Conservation (phyloP, 2,113 vertebrate genomes). For the Pygoscelis adeliae region DNA sequence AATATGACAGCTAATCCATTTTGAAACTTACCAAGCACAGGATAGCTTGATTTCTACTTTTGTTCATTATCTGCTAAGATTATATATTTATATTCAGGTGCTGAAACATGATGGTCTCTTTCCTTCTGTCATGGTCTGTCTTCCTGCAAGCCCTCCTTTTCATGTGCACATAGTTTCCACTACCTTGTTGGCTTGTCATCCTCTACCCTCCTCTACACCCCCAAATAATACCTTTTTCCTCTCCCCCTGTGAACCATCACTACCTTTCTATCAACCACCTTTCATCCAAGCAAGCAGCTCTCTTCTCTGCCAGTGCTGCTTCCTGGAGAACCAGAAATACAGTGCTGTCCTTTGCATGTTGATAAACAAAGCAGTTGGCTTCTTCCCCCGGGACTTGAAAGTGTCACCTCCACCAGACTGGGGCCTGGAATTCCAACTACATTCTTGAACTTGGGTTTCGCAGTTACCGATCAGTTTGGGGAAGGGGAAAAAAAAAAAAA, state of each 20-base stretch:
- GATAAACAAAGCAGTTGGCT: conserved; percentile 71
- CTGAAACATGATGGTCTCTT: background rate
- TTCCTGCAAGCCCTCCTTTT: background rate
- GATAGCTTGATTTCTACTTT: conserved; percentile 42
- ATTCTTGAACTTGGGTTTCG: conserved; percentile 56
- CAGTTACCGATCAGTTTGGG: conserved; percentile 25
- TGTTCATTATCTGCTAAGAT: background rate
- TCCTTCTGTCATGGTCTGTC: background rate
- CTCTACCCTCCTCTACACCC: background rate
- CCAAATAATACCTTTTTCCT: background rate
- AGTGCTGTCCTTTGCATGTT: conserved; percentile 35
- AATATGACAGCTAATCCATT: background rate
- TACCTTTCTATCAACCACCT: conserved; percentile 29
- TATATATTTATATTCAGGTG: background rate
- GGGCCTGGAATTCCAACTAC: conserved; percentile 51
- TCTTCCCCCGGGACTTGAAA: conserved; percentile 42
- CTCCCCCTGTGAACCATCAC: background rate
- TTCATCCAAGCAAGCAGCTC: background rate
- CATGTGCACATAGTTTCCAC: background rate
- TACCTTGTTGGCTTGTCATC: background rate
- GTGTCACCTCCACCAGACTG: conserved; percentile 66
- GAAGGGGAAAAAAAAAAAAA: background rate
- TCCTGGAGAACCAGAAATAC: conserved; percentile 48
- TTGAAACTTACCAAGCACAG: background rate
- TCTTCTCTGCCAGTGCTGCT: conserved; percentile 39